Evolutionary conservation across 2,888 invertebrate genomes (phyloP), one percentile per base, ranked within the genome.

Genomic region (Drosophila meridionalis): DNA sequence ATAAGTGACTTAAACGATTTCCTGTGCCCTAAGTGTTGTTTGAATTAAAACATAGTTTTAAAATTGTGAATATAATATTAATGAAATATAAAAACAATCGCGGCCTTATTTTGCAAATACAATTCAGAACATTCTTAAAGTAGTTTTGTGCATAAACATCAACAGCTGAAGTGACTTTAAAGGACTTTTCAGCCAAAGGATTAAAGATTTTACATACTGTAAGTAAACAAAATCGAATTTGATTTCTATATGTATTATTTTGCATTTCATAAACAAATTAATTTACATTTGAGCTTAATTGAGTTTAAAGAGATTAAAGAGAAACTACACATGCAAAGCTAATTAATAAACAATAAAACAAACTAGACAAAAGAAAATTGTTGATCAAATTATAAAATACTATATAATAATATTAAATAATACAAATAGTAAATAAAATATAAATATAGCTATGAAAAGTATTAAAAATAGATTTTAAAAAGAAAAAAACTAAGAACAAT

Each of bases 31-130:
- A 38, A 55, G 38, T 53, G 12, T 11, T 14, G 14, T 30, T 20
- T 42, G 32, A 32, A 4, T 30, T 11, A 28, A 9, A 38, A 11
- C 0, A 20, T 26, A 40, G 5, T 4, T 26, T 4, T 28, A 30
- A 47, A 34, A 20, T 61, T 58, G 69, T 59, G 47, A 57, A 68
- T 34, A 36, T 36, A 40, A 40, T 28, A 28, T 93, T 93, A 92
- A 93, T 93, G 93, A 93, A 92, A 93, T 93, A 93, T 82, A 92
- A 86, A 91, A 93, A 91, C 79, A 93, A 93, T 83, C 92, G 92
- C 70, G 93, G 93, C 62, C 90, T 90, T 69, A 93, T 93, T 79
- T 85, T 93, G 48, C 93, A 93, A 87, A 91, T 93, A 78, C 93
- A 93, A 76, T 93, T 93, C 79, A 92, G 93, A 81, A 93, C 93